phyloP scores from a whole-genome alignment of 2,113 vertebrate species.

The Ceyx margarethae region DNA sequence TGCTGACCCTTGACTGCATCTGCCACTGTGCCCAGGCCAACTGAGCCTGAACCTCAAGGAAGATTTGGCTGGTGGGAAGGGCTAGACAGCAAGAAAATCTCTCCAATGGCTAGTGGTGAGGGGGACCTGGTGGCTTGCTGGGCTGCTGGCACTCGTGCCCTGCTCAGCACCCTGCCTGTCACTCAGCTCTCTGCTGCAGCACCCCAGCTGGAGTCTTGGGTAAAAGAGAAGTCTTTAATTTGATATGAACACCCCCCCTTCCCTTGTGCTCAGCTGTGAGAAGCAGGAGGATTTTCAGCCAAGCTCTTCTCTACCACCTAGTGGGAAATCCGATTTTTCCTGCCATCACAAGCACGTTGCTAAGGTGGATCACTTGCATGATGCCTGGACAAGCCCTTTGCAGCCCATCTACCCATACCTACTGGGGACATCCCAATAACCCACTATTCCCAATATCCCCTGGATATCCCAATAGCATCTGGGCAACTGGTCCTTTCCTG shows the following conservation, averaged over 20 bases:
- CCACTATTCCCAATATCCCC: too few relatives aligned
- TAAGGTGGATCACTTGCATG: accelerated
- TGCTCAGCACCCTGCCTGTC: background rate
- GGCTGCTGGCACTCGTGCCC: accelerated
- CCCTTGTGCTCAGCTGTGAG: background rate
- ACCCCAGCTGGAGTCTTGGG: background rate
- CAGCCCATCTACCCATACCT: accelerated
- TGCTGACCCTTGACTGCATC: background rate
- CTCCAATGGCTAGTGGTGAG: background rate
- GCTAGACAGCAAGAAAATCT: background rate
- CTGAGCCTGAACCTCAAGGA: background rate
- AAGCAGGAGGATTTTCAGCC: background rate
- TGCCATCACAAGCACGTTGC: accelerated
- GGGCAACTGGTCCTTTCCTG: accelerated
- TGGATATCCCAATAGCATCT: accelerated
- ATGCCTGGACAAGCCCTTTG: background rate
- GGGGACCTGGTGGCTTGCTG: background rate
- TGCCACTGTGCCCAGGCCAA: background rate
- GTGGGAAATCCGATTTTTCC: constrained; percentile 7
- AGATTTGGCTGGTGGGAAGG: background rate
- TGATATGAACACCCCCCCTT: background rate
- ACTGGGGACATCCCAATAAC: accelerated
- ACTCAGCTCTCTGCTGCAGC: background rate
- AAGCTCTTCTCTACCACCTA: constrained; percentile 65
- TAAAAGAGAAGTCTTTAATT: background rate